These are phyloP conservation scores for Spodoptera frugiperda DNA, from an alignment of 1,140 invertebrate genomes.

Conservation along the genomic window DNA sequence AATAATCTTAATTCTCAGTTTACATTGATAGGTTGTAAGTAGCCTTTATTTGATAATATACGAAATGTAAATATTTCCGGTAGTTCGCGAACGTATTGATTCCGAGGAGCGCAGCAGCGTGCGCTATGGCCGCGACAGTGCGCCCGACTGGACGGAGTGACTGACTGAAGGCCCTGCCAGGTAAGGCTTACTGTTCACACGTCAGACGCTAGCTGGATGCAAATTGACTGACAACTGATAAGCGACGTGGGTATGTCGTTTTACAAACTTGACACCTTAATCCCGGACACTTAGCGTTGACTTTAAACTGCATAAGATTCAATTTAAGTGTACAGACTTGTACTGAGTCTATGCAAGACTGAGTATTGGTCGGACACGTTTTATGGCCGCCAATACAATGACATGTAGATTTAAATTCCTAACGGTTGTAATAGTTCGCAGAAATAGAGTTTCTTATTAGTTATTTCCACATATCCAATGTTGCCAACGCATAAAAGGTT, in stretches of 20 bases:
- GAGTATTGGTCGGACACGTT: neutral
- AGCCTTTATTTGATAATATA: neutral
- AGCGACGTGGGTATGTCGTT: slow-evolving; percentile 13
- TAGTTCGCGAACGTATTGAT: neutral
- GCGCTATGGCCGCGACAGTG: slow-evolving; percentile 20
- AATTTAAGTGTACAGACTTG: neutral
- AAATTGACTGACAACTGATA: slow-evolving; percentile 45
- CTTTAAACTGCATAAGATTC: slow-evolving; percentile 15
- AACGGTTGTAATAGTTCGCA: slow-evolving; percentile 22
- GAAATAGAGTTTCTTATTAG: slow-evolving; percentile 2
- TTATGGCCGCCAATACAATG: neutral
- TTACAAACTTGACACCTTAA: slow-evolving; percentile 25
- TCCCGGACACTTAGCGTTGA: neutral
- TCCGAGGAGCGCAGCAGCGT: slow-evolving; percentile 9
- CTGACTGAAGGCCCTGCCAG: slow-evolving; percentile 5
- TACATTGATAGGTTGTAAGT: neutral
- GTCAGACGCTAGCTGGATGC: slow-evolving; percentile 22
- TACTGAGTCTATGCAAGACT: neutral
- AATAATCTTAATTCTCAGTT: slow-evolving; percentile 29
- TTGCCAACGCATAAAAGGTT: neutral
- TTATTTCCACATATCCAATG: neutral
- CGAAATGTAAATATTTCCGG: neutral
- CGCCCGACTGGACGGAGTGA: slow-evolving; percentile 24
- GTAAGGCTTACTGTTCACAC: slow-evolving; percentile 11
- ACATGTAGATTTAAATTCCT: slow-evolving; percentile 25